phyloP scores from a whole-genome alignment of 2,113 vertebrate species.

The Columba livia region DNA sequence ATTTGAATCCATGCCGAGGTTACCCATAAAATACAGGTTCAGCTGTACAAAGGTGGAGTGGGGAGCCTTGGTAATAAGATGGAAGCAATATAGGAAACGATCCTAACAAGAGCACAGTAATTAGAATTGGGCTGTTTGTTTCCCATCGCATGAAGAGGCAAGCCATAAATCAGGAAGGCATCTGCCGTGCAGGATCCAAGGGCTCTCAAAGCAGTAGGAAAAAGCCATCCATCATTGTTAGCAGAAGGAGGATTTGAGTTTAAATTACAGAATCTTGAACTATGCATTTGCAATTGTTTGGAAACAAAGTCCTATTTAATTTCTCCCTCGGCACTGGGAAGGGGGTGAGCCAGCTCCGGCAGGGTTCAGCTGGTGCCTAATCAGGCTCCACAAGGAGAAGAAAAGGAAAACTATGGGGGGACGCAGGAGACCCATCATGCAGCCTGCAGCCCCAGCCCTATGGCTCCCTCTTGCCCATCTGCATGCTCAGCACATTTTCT shows the following conservation, averaged over 20 bases:
- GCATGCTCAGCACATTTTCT: too few relatives aligned
- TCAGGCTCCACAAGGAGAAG: neutral
- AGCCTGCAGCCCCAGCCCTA: neutral
- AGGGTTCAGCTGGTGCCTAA: neutral
- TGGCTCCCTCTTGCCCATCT: neutral
- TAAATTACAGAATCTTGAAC: slow-evolving; percentile 26
- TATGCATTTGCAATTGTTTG: slow-evolving; percentile 10
- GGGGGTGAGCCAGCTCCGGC: neutral
- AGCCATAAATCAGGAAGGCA: slow-evolving; percentile 48
- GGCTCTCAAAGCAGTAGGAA: slow-evolving; percentile 36
- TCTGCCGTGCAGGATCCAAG: slow-evolving; percentile 12
- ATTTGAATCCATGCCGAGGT: neutral
- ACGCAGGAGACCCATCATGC: accelerated
- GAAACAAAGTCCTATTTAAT: slow-evolving; percentile 25
- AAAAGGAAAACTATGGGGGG: neutral
- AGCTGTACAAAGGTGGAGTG: neutral
- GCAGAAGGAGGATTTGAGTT: slow-evolving; percentile 5
- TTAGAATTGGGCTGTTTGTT: slow-evolving; percentile 7
- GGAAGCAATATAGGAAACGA: neutral
- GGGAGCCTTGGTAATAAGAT: neutral
- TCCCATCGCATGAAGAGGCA: neutral
- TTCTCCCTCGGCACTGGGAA: neutral
- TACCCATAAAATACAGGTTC: neutral
- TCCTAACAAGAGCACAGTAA: neutral
- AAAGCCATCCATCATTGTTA: slow-evolving; percentile 41